Percentiles rank a stretch among this genome's conserved stretches.
These are phyloP conservation scores for Hybos culiciformis DNA, from an alignment of 2,888 invertebrate genomes.

Conservation along the genomic window DNA sequence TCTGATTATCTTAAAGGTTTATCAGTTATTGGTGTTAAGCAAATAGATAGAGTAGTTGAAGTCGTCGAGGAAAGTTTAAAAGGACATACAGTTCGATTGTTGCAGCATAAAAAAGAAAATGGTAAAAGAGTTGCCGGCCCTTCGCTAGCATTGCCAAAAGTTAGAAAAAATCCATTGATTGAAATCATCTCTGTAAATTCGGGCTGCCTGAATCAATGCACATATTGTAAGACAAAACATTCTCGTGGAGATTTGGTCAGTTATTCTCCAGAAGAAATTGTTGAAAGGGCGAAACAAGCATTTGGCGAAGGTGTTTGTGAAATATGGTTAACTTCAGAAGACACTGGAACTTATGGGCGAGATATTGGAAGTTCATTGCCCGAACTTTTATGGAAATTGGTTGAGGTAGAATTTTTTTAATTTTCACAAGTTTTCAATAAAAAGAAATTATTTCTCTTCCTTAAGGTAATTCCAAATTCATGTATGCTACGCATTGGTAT, in stretches of 20 bases:
- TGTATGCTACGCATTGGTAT: slow-evolving; percentile 83
- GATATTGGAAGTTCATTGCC: slow-evolving; percentile 86
- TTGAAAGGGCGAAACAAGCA: slow-evolving; percentile 71
- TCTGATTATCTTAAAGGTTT: slow-evolving; percentile 46
- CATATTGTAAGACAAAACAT: slow-evolving; percentile 97
- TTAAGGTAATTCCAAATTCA: slow-evolving; percentile 38
- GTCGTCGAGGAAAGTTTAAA: slow-evolving; percentile 96
- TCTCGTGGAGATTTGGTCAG: slow-evolving; percentile 94
- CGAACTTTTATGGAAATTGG: slow-evolving; percentile 69
- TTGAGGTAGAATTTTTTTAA: slow-evolving; percentile 52
- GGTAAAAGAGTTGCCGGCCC: slow-evolving; percentile 80
- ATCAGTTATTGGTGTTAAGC: slow-evolving; percentile 95
- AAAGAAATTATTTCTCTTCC: not conserved
- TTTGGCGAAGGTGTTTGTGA: slow-evolving; percentile 88
- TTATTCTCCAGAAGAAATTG: slow-evolving; percentile 79
- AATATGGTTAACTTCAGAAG: slow-evolving; percentile 96
- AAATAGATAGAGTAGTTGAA: slow-evolving; percentile 93
- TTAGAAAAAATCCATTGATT: slow-evolving; percentile 86
- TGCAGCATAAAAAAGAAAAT: slow-evolving; percentile 67
- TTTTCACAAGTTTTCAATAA: not conserved
- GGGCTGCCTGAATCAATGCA: slow-evolving; percentile 95
- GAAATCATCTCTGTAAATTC: slow-evolving; percentile 96
- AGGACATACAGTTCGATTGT: slow-evolving; percentile 62
- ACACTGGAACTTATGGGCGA: slow-evolving; percentile 92
- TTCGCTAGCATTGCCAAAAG: slow-evolving; percentile 76